Evolutionary conservation across 2,888 invertebrate species (phyloP).

Genomic region (Troides aeacus): DNA sequence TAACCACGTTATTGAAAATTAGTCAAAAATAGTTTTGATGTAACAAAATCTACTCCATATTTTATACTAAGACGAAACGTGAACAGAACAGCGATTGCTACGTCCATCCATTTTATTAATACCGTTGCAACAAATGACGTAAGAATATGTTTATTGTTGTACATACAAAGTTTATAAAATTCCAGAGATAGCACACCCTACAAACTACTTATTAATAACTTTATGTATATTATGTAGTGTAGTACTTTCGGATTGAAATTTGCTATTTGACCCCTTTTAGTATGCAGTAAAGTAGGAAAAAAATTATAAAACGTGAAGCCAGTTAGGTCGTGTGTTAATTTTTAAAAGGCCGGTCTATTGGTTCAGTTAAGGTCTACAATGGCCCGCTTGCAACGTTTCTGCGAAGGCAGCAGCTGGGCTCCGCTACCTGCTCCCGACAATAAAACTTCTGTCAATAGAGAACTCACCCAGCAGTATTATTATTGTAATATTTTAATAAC

Average conservation of each 20-base stretch:
- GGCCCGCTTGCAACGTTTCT: conserved; percentile 57
- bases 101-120: too few species aligned
- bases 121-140: too few species aligned
- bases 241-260: not conserved
- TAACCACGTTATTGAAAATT: too few species aligned
- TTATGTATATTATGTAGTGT: not conserved
- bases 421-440: conserved; percentile 71
- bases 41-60: too few species aligned
- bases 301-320: conserved; percentile 31
- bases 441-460: conserved; percentile 64
- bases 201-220: not conserved
- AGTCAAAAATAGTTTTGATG: too few species aligned
- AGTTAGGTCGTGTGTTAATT: conserved; percentile 43
- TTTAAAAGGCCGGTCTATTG: conserved; percentile 47
- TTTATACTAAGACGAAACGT: too few species aligned
- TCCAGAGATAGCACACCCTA: too few species aligned
- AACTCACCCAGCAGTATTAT: conserved; percentile 50
- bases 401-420: conserved; percentile 62
- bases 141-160: too few species aligned
- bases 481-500: conserved; percentile 41
- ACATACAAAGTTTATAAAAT: too few species aligned
- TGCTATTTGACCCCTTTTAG: conserved; percentile 6
- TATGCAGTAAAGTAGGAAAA: conserved; percentile 13
- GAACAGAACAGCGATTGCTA: too few species aligned
- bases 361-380: conserved; percentile 50